phyloP scores from a whole-genome alignment of 2,797 vertebrate genomes.

The Coccyzus lansbergi region DNA sequence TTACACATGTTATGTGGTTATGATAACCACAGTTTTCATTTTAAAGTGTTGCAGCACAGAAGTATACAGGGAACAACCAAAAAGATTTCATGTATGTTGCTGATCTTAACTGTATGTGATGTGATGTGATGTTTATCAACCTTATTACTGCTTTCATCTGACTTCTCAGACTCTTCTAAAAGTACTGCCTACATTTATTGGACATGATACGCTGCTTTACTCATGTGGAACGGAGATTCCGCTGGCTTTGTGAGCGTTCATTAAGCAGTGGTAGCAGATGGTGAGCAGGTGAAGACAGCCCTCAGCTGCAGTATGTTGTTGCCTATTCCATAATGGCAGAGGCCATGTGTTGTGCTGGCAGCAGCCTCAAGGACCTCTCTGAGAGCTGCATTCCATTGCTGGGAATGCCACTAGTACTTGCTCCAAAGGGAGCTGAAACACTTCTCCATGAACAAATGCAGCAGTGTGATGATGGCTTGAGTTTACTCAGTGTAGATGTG shows the following conservation, averaged over 20 bases:
- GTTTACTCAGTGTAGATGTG: neutral
- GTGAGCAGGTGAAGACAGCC: neutral
- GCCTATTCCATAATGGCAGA: neutral
- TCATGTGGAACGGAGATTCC: neutral
- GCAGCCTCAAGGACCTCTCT: neutral
- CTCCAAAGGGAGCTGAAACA: neutral
- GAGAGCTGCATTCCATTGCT: neutral
- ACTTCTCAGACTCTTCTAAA: neutral
- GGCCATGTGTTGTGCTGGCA: accelerated
- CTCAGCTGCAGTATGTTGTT: neutral
- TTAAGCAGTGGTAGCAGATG: neutral
- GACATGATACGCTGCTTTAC: accelerated
- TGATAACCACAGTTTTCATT: neutral
- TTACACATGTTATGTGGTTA: neutral
- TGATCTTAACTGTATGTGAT: neutral
- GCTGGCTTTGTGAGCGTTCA: neutral
- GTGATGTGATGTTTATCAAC: neutral
- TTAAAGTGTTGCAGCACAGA: neutral
- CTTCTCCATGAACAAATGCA: neutral
- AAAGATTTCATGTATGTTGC: neutral
- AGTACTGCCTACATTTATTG: accelerated
- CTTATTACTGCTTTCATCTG: neutral
- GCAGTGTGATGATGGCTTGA: neutral
- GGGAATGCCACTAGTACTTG: neutral
- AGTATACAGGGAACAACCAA: neutral